A percentile compares a stretch with the other conserved stretches of the same genome.
phyloP scores from a whole-genome alignment of 2,888 invertebrate genomes.

The Parascotia fuliginaria region DNA sequence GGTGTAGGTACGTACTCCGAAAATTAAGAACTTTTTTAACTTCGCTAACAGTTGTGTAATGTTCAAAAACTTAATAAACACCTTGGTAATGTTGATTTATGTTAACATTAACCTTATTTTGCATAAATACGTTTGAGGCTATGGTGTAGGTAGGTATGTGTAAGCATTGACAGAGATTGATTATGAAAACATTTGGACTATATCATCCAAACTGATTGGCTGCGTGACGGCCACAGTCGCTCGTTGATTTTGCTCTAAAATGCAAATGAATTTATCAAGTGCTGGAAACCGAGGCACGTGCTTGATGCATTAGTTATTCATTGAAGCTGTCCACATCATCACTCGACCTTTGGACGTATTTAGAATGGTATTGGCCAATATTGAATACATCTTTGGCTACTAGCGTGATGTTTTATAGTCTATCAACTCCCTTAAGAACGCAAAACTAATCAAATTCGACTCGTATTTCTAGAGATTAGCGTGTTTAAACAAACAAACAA shows the following conservation, averaged over 20 bases:
- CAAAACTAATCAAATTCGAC: too few relatives aligned
- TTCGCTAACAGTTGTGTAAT: slow-evolving; percentile 9
- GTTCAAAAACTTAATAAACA: slow-evolving; percentile 5
- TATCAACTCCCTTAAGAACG: slow-evolving; percentile 6
- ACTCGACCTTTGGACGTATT: slow-evolving; percentile 37
- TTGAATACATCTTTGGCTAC: slow-evolving; percentile 15
- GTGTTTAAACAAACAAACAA: too few relatives aligned
- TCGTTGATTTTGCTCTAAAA: slow-evolving; percentile 53
- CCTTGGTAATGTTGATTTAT: slow-evolving; percentile 2
- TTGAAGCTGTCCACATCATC: slow-evolving; percentile 55
- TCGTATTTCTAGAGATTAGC: too few relatives aligned
- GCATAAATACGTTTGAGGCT: too few relatives aligned
- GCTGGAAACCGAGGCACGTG: slow-evolving; percentile 56
- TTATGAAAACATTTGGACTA: not conserved
- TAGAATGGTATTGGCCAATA: slow-evolving; percentile 36
- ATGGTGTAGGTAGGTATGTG: too few relatives aligned
- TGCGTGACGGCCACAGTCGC: slow-evolving; percentile 31
- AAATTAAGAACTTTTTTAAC: slow-evolving; percentile 43
- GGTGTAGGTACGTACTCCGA: slow-evolving; percentile 24
- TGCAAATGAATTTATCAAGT: slow-evolving; percentile 64
- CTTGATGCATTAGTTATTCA: slow-evolving; percentile 63
- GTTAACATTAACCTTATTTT: not conserved
- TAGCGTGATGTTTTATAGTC: slow-evolving; percentile 19
- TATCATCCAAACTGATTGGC: slow-evolving; percentile 36
- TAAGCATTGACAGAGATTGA: not conserved